A percentile compares a stretch with the other conserved stretches of the same genome.
Conservation (phyloP, 37 sponge, comb jelly and placozoan species). For the Eunapius fragilis region DNA sequence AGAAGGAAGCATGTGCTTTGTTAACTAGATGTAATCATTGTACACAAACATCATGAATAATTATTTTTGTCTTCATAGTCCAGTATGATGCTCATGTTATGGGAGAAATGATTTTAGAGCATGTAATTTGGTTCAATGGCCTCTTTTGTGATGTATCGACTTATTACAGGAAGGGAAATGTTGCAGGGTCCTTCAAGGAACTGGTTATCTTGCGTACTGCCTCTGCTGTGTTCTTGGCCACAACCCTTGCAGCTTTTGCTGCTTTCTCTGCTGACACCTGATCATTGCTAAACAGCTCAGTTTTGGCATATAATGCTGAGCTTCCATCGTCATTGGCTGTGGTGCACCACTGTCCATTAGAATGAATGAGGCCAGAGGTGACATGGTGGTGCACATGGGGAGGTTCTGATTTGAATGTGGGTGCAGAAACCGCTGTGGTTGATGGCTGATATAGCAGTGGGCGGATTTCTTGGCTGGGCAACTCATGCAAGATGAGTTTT, state of each 20-base stretch:
- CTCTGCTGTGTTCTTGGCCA: slow-evolving; percentile 57
- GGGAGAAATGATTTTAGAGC: no score
- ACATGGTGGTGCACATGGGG: neutral
- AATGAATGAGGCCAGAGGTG: neutral
- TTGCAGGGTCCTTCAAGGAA: slow-evolving; percentile 9
- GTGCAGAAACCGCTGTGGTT: neutral
- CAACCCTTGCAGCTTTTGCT: slow-evolving; percentile 38
- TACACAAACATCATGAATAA: no score
- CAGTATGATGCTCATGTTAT: no score
- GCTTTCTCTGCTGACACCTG: slow-evolving; percentile 24
- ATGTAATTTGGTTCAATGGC: no score
- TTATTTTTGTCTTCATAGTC: no score
- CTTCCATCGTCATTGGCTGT: no score
- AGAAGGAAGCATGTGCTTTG: no score
- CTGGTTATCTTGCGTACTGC: slow-evolving; percentile 53
- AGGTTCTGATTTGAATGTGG: neutral
- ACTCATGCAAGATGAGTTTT: slow-evolving; percentile 4
- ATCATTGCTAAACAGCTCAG: neutral
- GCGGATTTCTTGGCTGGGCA: neutral
- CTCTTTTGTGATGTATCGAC: no score
- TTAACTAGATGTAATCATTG: no score
- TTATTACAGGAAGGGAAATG: no score
- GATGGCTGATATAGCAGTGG: neutral
- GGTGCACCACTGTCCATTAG: neutral
- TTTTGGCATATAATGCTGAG: no score